A percentile compares a stretch with the other conserved stretches of the same genome.
Conservation (phyloP, 2,113 vertebrate genomes). For the Tricholaema leucomelas region DNA sequence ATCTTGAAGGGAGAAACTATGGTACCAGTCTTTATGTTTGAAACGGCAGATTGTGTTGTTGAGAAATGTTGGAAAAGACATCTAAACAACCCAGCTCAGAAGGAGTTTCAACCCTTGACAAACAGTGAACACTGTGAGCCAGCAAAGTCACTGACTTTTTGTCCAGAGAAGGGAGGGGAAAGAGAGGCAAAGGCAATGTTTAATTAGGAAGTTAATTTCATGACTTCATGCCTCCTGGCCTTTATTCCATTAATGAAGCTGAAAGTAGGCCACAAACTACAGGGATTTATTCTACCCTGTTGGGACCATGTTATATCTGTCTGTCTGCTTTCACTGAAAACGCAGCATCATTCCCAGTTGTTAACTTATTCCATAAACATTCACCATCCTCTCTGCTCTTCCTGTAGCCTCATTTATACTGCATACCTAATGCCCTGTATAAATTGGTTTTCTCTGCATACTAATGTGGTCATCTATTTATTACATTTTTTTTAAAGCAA, state of each 20-base stretch:
- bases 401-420: conserved; percentile 55
- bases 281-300: conserved; percentile 60
- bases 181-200: conserved; percentile 63
- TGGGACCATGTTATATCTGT: conserved; percentile 66
- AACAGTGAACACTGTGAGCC: conserved; percentile 1
- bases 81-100: background rate
- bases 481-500: background rate
- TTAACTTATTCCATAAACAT: conserved; percentile 64
- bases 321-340: conserved; percentile 69
- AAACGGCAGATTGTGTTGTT: background rate
- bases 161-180: conserved; percentile 30
- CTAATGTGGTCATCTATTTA: conserved; percentile 13
- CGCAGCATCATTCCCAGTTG: conserved; percentile 69
- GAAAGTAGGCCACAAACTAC: conserved; percentile 74
- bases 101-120: background rate
- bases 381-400: conserved; percentile 33
- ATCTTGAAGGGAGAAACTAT: background rate
- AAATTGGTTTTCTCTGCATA: conserved; percentile 55
- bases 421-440: conserved; percentile 64
- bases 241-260: conserved; percentile 75
- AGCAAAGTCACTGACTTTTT: conserved; percentile 28
- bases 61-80: background rate
- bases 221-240: conserved; percentile 76
- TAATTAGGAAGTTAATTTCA: conserved; percentile 78
- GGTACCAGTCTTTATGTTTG: background rate